phyloP scores from a whole-genome alignment of 2,888 invertebrate species.

The Timema cristinae region DNA sequence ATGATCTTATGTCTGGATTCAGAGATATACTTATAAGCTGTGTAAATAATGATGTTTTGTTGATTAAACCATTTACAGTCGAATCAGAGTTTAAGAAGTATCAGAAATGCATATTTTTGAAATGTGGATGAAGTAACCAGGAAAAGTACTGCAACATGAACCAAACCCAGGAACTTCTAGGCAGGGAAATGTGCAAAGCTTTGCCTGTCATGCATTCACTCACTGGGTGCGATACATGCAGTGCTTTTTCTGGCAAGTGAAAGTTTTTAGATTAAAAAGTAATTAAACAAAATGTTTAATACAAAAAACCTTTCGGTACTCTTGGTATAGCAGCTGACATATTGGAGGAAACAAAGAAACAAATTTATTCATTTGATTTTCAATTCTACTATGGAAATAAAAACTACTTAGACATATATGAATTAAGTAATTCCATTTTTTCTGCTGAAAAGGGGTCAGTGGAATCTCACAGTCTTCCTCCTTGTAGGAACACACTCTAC shows the following conservation, averaged over 20 bases:
- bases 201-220: neutral
- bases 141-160: neutral
- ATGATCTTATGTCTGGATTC: neutral
- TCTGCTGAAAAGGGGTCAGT: slow-evolving; percentile 5
- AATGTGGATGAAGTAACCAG: neutral
- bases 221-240: neutral
- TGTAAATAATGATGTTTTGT: neutral
- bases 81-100: neutral
- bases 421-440: neutral
- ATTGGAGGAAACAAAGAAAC: neutral
- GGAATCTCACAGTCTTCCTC: neutral
- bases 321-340: neutral
- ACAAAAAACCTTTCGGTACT: neutral
- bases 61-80: neutral
- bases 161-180: neutral
- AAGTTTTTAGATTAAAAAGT: neutral
- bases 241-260: slow-evolving; percentile 6
- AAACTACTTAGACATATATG: neutral
- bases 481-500: neutral
- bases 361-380: neutral
- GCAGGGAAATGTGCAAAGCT: neutral
- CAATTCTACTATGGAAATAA: neutral
- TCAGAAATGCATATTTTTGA: neutral
- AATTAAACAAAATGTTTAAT: neutral
- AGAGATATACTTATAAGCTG: neutral